Percentiles rank a stretch among this genome's conserved stretches.
Evolutionary conservation across 2,888 invertebrate species (phyloP).

Genomic region (Shargacucullia verbasci): DNA sequence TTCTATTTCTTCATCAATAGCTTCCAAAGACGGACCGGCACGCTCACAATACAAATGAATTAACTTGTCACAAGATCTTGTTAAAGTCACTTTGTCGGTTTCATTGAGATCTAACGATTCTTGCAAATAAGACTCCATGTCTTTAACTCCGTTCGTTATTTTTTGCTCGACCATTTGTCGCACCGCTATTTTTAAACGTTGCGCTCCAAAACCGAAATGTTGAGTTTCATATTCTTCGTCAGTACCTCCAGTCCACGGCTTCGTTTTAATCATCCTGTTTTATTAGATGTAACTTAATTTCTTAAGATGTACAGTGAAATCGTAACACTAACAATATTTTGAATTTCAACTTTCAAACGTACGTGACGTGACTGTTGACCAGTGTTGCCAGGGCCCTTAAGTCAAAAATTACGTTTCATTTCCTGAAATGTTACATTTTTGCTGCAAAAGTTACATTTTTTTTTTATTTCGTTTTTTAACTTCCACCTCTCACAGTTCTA

Average conservation of each 20-base stretch:
- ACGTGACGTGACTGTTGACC: too few species aligned
- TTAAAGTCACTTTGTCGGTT: constrained; percentile 76
- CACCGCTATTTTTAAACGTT: constrained; percentile 81
- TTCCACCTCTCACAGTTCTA: too few species aligned
- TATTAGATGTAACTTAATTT: too few species aligned
- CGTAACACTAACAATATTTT: too few species aligned
- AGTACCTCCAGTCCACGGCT: constrained; percentile 79
- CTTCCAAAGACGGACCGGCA: constrained; percentile 74
- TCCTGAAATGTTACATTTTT: too few species aligned
- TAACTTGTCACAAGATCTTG: constrained; percentile 78
- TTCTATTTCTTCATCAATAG: constrained; percentile 80
- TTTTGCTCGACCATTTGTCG: constrained; percentile 84
- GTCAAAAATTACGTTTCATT: too few species aligned
- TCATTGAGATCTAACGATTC: constrained; percentile 78
- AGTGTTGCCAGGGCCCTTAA: too few species aligned
- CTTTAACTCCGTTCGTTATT: constrained; percentile 77
- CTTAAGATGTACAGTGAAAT: too few species aligned
- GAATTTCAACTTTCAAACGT: too few species aligned
- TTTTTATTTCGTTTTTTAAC: too few species aligned
- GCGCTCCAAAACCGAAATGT: constrained; percentile 84
- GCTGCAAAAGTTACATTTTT: too few species aligned
- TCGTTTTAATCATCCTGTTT: constrained; percentile 73
- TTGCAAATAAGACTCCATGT: constrained; percentile 78
- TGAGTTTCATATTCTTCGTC: constrained; percentile 87
- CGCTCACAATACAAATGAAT: constrained; percentile 78